Conservation (phyloP, 2,113 vertebrate species). For the Corythornis vintsioides region DNA sequence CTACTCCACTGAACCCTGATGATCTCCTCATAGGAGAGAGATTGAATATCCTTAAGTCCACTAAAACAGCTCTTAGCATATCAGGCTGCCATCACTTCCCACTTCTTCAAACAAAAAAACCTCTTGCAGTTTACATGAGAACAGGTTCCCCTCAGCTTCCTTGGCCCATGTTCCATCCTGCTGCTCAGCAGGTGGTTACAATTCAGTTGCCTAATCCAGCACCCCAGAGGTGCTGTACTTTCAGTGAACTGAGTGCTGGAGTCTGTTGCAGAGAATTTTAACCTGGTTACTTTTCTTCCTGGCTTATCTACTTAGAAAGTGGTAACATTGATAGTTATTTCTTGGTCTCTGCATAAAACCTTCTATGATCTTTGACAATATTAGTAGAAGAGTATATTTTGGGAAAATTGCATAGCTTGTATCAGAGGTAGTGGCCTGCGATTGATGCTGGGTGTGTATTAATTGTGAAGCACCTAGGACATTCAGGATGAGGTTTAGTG, state of each 20-base stretch:
- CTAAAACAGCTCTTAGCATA: neutral
- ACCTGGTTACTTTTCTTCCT: neutral
- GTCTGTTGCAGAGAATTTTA: neutral
- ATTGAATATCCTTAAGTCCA: neutral
- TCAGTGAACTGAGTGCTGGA: neutral
- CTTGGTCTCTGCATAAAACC: neutral
- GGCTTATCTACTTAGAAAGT: neutral
- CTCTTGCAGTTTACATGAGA: neutral
- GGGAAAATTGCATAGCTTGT: neutral
- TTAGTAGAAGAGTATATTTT: neutral
- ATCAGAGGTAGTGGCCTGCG: neutral
- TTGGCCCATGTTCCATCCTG: neutral
- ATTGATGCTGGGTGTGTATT: neutral
- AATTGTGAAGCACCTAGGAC: neutral
- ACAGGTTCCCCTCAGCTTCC: neutral
- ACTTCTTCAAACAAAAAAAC: neutral
- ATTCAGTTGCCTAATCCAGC: neutral
- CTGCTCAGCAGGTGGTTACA: neutral
- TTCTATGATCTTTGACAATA: neutral
- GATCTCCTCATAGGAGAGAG: neutral
- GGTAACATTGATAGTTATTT: neutral
- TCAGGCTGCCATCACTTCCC: neutral
- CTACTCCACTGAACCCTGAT: neutral
- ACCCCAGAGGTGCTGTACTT: neutral
- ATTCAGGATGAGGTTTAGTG: no score